Evolutionary conservation across 2,113 vertebrate species (phyloP), one percentile per base, ranked within the genome.

Genomic region (Gallinago media): DNA sequence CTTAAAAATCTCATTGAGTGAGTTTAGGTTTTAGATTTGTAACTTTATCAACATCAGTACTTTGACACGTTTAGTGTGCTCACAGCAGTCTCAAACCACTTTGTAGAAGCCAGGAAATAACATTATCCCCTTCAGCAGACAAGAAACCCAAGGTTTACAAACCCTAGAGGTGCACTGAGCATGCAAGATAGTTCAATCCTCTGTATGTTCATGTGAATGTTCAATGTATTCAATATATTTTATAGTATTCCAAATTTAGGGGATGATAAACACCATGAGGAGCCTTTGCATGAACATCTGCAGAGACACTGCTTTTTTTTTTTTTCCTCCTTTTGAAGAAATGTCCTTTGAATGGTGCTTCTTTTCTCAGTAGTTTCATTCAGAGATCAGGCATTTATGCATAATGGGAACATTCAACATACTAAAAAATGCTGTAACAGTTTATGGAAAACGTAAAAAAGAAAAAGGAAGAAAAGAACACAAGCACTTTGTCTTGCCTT

Each of bases 381-480:
- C 55, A 67, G 46, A 88, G 59, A 79, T 55, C 14, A 22, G 56
- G 20, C 15, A 32, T 54, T 70, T 88, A 55, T 54, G 76, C 63
- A 55, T 49, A 77, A 65, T 63, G 38, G 72, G 59, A 88, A 87
- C 17, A 65, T 34, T 75, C 42, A 65, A 71, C 58, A 34, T 15
- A 17, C 20, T 74, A 22, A 77, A 88, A 75, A 81, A 4, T 46
- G 13, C 31, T 63, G 12, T 49, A 86, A 58, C 47, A 67, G 38
- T 92, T 94, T 94, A 92, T 52, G n/a, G 61, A 84, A 89, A 93
- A 89, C 15, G 55, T 61, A 29, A 86, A 89, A 67, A 76, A 58
- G 21, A 50, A 90, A 68, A 92, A 81, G 65, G 47, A 94, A 92
- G 79, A 71, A 59, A 58, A 77, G 71, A 94, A 92, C 78, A 88